Base-by-base conservation (phyloP, 1,140 invertebrate genomes). In the Brachionus sp. region DNA sequence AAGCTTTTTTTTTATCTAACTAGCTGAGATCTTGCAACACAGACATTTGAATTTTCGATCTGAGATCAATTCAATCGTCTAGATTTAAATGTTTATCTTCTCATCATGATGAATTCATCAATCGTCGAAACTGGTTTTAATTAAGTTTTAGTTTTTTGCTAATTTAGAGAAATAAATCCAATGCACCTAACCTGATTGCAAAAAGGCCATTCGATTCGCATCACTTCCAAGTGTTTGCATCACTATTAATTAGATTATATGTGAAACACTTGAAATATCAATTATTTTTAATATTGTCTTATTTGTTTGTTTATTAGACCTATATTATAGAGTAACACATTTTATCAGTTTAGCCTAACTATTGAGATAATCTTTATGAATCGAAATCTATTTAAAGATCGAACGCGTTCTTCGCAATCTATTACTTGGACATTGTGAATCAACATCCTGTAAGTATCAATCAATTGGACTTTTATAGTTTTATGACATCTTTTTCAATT, bases 181-280 rank as follows among this genome's bases (percentile, higher is more conserved):
- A n/a, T 66, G 10, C 64, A 66, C 64, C 25, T 33, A 66, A 33
- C 50, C 29, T 33, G 33, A 35, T 37, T n/a, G 12, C 25, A 37
- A 70, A 70, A 70, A 70, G 66, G 66, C 66, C 66, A 70, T 39
- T 37, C 35, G 33, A 39, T 70, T 70, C 37, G 66, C 66, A 70
- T 70, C 66, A 70, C 13, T 70, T 70, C 33, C 7, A 70, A 37
- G 66, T 70, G 29, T 70, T 70, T 70, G 66, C 66, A 70, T 70
- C 66, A 70, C 35, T 75, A 13, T 75, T 75, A 75, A 75, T 75
- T 75, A 75, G 13, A 46, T 46, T 75, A 23, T 29, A 75, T 75
- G 39, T 12, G 70, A 75, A 75, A 75, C 70, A 75, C 70, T 75
- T 46, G 70, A 75, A 75, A 75, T 75, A 75, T 75, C 70, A 75